Conservation (phyloP, 2,797 vertebrate species). For the Champsocephalus gunnari region DNA sequence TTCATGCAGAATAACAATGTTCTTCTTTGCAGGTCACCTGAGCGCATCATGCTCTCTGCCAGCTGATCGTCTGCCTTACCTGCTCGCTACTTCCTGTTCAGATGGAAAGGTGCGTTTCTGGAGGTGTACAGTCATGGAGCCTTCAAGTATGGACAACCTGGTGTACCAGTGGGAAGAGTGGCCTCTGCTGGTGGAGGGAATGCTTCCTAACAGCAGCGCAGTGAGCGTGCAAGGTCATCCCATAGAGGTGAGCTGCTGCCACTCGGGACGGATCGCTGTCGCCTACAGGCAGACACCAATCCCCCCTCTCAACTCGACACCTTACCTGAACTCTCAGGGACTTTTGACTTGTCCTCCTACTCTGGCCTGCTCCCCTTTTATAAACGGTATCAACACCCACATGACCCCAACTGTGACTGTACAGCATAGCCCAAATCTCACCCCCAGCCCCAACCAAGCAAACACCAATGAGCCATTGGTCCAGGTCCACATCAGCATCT, state of each 20-base stretch:
- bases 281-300: conserved; percentile 86
- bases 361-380: conserved; percentile 65
- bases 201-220: conserved; percentile 86
- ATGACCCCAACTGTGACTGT: conserved; percentile 48
- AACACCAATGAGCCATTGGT: conserved; percentile 83
- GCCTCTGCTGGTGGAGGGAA: conserved; percentile 93
- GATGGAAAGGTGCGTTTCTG: conserved; percentile 97
- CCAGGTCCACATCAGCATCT: conserved; percentile 91
- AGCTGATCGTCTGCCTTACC: conserved; percentile 92
- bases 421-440: conserved; percentile 45
- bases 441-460: conserved; percentile 40
- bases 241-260: conserved; percentile 93
- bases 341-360: conserved; percentile 57
- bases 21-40: conserved; percentile 88
- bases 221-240: conserved; percentile 89
- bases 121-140: conserved; percentile 86
- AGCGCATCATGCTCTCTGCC: conserved; percentile 96
- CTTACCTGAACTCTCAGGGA: conserved; percentile 51
- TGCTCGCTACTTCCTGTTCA: conserved; percentile 95
- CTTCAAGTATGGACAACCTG: conserved; percentile 57
- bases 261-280: conserved; percentile 94
- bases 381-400: conserved; percentile 32
- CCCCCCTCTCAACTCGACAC: conserved; percentile 56
- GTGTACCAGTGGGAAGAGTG: conserved; percentile 95
- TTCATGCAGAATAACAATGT: background rate